Base-by-base conservation (phyloP, 2,888 invertebrate genomes). In the Archips xylosteana region DNA sequence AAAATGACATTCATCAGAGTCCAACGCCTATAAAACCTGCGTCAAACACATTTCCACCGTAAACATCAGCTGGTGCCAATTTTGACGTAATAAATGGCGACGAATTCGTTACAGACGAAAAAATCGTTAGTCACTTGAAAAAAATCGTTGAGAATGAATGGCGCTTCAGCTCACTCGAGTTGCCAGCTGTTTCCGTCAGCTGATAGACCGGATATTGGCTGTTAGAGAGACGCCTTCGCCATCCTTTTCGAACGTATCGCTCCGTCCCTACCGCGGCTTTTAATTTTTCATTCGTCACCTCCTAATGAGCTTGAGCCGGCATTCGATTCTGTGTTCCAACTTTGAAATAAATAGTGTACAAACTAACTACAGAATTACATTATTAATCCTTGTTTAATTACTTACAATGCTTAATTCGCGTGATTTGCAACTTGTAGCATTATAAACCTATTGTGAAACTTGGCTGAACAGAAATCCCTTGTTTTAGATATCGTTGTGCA, bases 161-260 rank as follows among this genome's bases (percentile, higher is more conserved):
- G 85, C 85, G 83, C 85, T 81, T 81, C 77, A 80, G 84, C 85
- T 85, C 85, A 84, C 87, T 87, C 83, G 83, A 86, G 83, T 84
- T 80, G 87, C 90, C 93, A 94, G 91, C 93, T 94, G 94, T 88
- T 92, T 92, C 94, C 94, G 91, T 79, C 84, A 92, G 92, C 94
- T 94, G 94, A 94, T 94, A 91, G 91, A 86, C 86, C 91, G 94
- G 93, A 93, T 94, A 94, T 93, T 93, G 91, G 90, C 91, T 89
- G 91, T 92, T 92, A 91, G 81, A 83, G 83, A 85, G 81, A 82
- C 82, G 78, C 78, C 78, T 76, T 76, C 78, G 80, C 78, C 85
- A 85, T 84, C 88, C 84, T 84, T 83, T 83, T 78, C 83, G 51
- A 65, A 59, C 73, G 62, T 75, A 75, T 80, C 75, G 75, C 76